A percentile compares a stretch with the other conserved stretches of the same genome.
These are phyloP conservation scores for Folsomia manolachei DNA, from an alignment of 2,888 invertebrate genomes.

Conservation along the genomic window DNA sequence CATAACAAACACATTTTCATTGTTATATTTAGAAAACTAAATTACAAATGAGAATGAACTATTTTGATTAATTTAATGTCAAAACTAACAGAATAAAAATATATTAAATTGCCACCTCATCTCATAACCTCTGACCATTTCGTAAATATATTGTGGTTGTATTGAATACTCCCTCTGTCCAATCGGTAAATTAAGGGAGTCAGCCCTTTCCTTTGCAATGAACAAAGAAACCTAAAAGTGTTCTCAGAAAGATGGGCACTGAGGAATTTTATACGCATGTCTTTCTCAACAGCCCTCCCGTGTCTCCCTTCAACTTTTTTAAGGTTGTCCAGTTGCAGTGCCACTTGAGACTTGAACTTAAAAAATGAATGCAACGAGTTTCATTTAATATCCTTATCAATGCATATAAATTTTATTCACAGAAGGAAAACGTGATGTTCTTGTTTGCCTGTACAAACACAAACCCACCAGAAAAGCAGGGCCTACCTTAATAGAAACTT, in stretches of 20 bases:
- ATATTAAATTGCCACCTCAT: background rate
- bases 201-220: too few relatives aligned
- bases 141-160: too few relatives aligned
- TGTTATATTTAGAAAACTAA: too few relatives aligned
- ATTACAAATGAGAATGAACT: too few relatives aligned
- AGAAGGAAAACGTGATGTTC: background rate
- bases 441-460: conserved; percentile 13
- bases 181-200: too few relatives aligned
- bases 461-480: background rate
- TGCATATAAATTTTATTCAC: background rate
- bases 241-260: background rate
- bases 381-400: background rate
- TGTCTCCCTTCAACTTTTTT: conserved; percentile 6
- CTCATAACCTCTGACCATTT: background rate
- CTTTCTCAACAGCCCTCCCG: background rate
- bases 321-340: conserved; percentile 5
- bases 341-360: conserved; percentile 2
- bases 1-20: too few relatives aligned
- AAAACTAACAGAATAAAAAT: background rate
- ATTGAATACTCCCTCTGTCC: too few relatives aligned
- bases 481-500: conserved; percentile 15
- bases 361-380: background rate
- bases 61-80: conserved; percentile 2
- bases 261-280: conserved; percentile 6
- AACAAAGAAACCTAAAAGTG: too few relatives aligned